These are phyloP conservation scores for Macrophya annulata DNA, from an alignment of 2,888 invertebrate genomes.

Conservation along the genomic window DNA sequence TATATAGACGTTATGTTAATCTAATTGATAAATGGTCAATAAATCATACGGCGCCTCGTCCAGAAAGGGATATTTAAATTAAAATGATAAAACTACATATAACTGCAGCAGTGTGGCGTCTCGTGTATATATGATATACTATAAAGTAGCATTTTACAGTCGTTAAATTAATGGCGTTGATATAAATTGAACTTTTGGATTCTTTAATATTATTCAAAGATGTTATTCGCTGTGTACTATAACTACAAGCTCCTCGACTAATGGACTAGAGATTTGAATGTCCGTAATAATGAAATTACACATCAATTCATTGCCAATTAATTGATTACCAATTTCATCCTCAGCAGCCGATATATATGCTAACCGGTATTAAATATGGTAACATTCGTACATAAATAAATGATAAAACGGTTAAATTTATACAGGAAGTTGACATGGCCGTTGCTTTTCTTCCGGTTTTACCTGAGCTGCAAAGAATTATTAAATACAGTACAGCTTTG, in stretches of 20 bases:
- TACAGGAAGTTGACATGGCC: constrained; percentile 89
- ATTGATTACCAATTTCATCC: neutral
- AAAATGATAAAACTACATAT: neutral
- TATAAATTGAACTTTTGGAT: neutral
- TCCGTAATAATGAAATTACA: neutral
- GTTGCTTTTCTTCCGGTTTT: constrained; percentile 89
- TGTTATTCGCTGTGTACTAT: neutral
- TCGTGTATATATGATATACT: neutral
- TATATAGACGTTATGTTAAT: neutral
- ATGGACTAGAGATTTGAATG: neutral
- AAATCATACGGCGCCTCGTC: constrained; percentile 29
- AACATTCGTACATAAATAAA: neutral
- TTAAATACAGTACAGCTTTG: constrained; percentile 84
- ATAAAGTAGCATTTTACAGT: neutral
- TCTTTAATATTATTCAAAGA: neutral
- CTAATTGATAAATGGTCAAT: constrained; percentile 20
- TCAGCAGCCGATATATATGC: too few relatives aligned
- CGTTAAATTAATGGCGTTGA: neutral
- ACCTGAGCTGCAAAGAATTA: constrained; percentile 81
- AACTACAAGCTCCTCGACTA: too few relatives aligned
- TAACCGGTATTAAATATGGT: too few relatives aligned
- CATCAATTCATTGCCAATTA: neutral
- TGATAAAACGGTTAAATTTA: neutral
- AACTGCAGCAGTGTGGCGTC: neutral
- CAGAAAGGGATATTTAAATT: neutral